Conservation (phyloP, 2,113 vertebrate species). For the Gallinago paraguaiae region DNA sequence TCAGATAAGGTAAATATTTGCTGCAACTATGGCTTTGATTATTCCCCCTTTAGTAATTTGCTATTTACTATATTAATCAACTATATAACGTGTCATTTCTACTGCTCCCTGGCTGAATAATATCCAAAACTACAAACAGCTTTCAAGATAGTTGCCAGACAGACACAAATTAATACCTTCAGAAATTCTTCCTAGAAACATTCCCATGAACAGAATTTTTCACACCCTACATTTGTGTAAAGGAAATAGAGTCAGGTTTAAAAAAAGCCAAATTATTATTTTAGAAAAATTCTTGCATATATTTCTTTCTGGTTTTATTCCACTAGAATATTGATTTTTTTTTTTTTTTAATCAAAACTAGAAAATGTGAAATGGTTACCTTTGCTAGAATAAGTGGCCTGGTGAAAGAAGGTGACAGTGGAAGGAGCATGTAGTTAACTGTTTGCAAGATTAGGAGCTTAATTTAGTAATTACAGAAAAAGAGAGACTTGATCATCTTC, state of each 20-base stretch:
- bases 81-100: constrained; percentile 46
- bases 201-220: constrained; percentile 20
- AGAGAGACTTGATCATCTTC: not conserved
- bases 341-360: not conserved
- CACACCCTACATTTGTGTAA: not conserved
- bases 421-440: not conserved
- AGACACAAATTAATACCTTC: constrained; percentile 45
- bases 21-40: constrained; percentile 54
- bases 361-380: not conserved
- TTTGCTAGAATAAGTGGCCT: not conserved
- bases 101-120: constrained; percentile 55
- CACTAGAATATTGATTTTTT: not conserved
- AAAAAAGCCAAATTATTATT: not conserved
- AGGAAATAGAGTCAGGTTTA: not conserved
- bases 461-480: not conserved
- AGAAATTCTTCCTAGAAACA: constrained; percentile 47
- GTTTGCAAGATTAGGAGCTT: not conserved
- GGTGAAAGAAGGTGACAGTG: not conserved
- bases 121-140: constrained; percentile 62
- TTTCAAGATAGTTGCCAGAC: constrained; percentile 57
- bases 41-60: constrained; percentile 53
- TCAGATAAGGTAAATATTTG: constrained; percentile 60
- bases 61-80: constrained; percentile 62
- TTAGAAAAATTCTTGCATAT: not conserved
- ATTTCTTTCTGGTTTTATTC: not conserved